phyloP scores from a whole-genome alignment of 1,140 invertebrate genomes.

The Drosophila eugracilis region DNA sequence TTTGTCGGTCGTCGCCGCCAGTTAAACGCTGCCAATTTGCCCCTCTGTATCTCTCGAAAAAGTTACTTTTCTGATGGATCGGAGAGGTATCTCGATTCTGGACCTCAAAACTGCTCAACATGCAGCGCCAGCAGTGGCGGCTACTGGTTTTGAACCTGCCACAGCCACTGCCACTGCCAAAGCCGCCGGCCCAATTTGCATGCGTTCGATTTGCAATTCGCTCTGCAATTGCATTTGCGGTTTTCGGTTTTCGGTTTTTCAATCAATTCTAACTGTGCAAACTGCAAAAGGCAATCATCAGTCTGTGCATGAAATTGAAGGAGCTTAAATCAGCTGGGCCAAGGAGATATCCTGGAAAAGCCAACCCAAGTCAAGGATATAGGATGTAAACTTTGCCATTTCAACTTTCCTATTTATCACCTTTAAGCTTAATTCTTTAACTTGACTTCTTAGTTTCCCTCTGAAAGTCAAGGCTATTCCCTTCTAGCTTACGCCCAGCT shows the following conservation, averaged over 20 bases:
- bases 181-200: slow-evolving; percentile 69
- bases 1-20: slow-evolving; percentile 77
- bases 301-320: slow-evolving; percentile 13
- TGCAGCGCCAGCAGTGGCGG: slow-evolving; percentile 21
- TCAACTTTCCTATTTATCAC: background rate
- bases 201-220: slow-evolving; percentile 80
- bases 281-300: slow-evolving; percentile 64
- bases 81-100: background rate
- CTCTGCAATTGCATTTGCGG: slow-evolving; percentile 78
- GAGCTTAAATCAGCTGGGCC: background rate
- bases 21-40: slow-evolving; percentile 79
- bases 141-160: slow-evolving; percentile 60
- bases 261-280: slow-evolving; percentile 80
- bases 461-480: no score
- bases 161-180: slow-evolving; percentile 11
- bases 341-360: slow-evolving; percentile 9
- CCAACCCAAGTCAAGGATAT: no score
- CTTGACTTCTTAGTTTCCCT: no score
- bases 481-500: no score
- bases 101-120: background rate
- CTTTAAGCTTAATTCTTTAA: no score
- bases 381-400: no score
- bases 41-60: background rate
- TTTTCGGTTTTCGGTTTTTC: slow-evolving; percentile 65
- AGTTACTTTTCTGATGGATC: background rate